phyloP scores from a whole-genome alignment of 2,797 vertebrate species.

The Prunella strophiata region DNA sequence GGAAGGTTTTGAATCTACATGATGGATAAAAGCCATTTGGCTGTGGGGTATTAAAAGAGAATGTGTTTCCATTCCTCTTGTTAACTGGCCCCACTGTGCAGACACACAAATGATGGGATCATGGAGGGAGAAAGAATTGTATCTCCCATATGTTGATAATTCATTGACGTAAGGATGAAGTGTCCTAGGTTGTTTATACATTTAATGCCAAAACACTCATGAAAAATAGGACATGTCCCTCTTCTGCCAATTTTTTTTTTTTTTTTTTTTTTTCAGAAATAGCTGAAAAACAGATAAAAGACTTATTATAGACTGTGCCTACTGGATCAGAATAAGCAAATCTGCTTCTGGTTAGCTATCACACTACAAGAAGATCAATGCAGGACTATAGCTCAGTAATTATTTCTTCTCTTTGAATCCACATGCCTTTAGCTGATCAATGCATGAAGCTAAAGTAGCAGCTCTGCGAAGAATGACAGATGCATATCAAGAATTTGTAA shows the following conservation, averaged over 20 bases:
- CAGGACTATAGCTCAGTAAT: background rate
- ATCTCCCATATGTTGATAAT: background rate
- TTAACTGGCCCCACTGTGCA: background rate
- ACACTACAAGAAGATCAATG: background rate
- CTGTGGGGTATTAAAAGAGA: background rate
- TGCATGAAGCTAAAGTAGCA: background rate
- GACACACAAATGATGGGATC: background rate
- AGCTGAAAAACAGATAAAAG: background rate
- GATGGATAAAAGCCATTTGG: background rate
- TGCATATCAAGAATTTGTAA: slow-evolving; percentile 13
- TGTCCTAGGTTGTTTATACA: background rate
- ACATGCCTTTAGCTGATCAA: background rate
- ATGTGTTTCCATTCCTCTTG: background rate
- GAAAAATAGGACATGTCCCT: background rate
- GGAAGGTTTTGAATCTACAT: background rate
- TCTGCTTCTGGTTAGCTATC: background rate
- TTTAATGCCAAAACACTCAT: background rate
- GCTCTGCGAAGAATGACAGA: background rate
- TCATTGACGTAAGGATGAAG: background rate
- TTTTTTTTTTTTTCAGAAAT: background rate
- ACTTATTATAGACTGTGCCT: background rate
- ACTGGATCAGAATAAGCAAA: slow-evolving; percentile 4
- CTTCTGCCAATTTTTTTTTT: background rate
- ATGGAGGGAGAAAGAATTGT: background rate
- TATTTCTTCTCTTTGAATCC: slow-evolving; percentile 15